Conservation (phyloP, 2,888 invertebrate species). For the Cybosia mesomella region DNA sequence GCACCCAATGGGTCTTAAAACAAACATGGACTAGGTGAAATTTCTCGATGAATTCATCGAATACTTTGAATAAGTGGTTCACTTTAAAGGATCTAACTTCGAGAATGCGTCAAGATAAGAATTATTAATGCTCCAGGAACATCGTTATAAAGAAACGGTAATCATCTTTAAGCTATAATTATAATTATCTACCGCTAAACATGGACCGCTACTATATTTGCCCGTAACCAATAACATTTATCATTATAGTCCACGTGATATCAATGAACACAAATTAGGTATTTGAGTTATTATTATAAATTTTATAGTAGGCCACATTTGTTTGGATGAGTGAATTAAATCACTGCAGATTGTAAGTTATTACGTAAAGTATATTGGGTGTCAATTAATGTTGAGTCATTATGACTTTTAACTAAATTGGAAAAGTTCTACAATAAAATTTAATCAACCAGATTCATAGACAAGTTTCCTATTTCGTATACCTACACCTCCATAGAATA, state of each 20-base stretch:
- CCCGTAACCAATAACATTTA: neutral
- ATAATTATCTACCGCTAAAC: neutral
- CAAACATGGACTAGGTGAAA: neutral
- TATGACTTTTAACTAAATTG: conserved; percentile 42
- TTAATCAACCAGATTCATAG: conserved; percentile 58
- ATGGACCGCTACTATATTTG: neutral
- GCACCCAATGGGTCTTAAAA: conserved; percentile 3
- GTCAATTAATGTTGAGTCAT: conserved; percentile 54
- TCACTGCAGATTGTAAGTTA: conserved; percentile 27
- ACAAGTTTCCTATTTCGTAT: conserved; percentile 79
- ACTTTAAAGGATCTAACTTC: neutral
- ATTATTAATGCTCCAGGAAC: neutral
- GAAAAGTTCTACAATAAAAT: conserved; percentile 38
- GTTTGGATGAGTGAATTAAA: conserved; percentile 39
- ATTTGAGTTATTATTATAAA: conserved; percentile 34
- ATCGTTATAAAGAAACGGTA: neutral
- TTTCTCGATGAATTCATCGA: too few species aligned
- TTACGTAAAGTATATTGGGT: conserved; percentile 28
- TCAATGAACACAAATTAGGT: conserved; percentile 29
- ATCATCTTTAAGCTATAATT: neutral
- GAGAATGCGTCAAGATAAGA: neutral
- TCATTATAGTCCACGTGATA: conserved; percentile 1
- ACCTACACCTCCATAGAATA: conserved; percentile 66
- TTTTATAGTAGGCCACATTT: conserved; percentile 39
- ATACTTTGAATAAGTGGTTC: neutral